Base-by-base conservation (phyloP, 2,888 invertebrate species). In the Boloria selene region DNA sequence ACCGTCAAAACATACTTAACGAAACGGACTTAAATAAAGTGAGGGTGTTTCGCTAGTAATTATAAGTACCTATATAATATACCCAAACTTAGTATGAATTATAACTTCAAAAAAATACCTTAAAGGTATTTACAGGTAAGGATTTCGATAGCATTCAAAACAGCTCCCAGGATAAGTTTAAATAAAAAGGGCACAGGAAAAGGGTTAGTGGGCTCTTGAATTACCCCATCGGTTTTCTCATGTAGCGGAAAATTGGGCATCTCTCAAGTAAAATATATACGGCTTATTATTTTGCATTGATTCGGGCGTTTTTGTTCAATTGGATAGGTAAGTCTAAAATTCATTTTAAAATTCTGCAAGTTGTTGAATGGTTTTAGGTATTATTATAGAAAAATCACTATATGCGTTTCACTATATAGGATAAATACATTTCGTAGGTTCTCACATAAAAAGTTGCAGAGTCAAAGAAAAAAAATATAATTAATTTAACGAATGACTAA, bases 171-270 rank as follows among this genome's bases (percentile, higher is more conserved):
- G 58, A 56, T 64, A 53, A 61, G 22, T 61, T 65, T 68, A 68
- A 58, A 68, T 61, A 64, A 64, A 69, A 69, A 67, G 64, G 61
- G 61, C 45, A 16, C 44, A 58, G 61, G 55, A 67, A 64, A 70
- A 64, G 62, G 63, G 61, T 67, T 69, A 47, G 65, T 65, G 61
- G 56, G 54, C 64, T 64, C 69, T 71, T 58, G 78, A 82, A 79
- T 82, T 79, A 82, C 77, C 75, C 77, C 76, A 71, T 75, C 77
- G 77, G 78, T 77, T 78, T 77, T 73, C 69, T 70, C 78, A 75
- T 80, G 81, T 82, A 82, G 79, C 82, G 82, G 79, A 77, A 84
- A 86, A 87, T 87, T 86, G 85, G 82, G 77, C 77, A 72, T 75
- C 72, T 79, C 65, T 70, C 54, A 64, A 52, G n/a, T 6, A 14